Conservation (phyloP, 2,888 invertebrate species). For the Megalurothrips usitatus region DNA sequence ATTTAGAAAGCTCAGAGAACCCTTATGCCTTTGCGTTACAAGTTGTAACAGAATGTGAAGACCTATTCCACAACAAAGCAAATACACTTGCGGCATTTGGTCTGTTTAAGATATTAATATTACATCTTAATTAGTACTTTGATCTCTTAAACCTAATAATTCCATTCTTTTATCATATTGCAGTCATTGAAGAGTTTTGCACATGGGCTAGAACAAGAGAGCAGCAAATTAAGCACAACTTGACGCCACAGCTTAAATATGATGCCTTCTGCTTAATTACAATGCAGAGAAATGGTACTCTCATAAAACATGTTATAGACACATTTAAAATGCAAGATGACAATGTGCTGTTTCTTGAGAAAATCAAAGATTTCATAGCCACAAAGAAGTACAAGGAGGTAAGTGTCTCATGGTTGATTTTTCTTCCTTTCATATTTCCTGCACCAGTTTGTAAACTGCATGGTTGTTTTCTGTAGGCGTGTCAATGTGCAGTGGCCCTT, state of each 20-base stretch:
- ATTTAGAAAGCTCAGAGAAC: not conserved
- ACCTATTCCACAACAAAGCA: not conserved
- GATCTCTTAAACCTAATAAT: not conserved
- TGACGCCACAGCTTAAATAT: constrained; percentile 57
- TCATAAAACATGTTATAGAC: constrained; percentile 60
- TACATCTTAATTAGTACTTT: not conserved
- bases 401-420: constrained; percentile 37
- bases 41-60: not conserved
- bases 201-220: constrained; percentile 45
- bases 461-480: constrained; percentile 51
- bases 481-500: constrained; percentile 63
- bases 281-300: constrained; percentile 60
- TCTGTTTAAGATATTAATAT: not conserved
- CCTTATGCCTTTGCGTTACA: not conserved
- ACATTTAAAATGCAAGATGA: constrained; percentile 60
- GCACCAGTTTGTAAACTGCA: constrained; percentile 53
- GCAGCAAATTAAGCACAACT: constrained; percentile 48
- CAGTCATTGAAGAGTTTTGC: constrained; percentile 47
- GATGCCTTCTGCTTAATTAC: constrained; percentile 68
- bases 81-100: not conserved
- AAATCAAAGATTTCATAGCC: constrained; percentile 55
- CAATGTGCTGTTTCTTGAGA: constrained; percentile 58
- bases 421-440: constrained; percentile 31
- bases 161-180: constrained; percentile 38
- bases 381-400: constrained; percentile 64